Base-by-base conservation (phyloP, 1,140 invertebrate genomes). In the Aphelinus certus region DNA sequence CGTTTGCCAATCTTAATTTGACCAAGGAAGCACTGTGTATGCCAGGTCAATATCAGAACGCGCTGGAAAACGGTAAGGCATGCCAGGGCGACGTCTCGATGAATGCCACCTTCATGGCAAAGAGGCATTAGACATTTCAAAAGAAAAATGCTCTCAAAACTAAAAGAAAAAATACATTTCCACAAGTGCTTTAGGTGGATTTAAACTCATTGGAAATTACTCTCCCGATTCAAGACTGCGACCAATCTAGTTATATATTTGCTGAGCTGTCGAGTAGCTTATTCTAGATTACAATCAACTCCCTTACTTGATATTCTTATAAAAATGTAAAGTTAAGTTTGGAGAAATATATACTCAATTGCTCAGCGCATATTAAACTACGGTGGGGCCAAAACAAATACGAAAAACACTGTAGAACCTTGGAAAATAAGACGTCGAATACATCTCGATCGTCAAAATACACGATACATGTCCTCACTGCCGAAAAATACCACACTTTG, bases 221-320 rank as follows among this genome's bases (percentile, higher is more conserved):
- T 78, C 78, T 82, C 81, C 79, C 83, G 79, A 84, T 81, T 81
- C 70, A 86, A 87, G 84, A 85, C 84, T 84, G 85, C 81, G 83
- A 76, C 82, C 78, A 78, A 83, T 81, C 79, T 81, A 80, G 75
- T 83, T 81, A 81, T 79, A 80, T 81, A 79, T 76, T 76, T 76
- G 74, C 79, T 74, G 79, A 82, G 73, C 71, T 69, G 75, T 80
- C 71, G 77, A 77, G 75, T 81, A 79, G 61, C 57, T 46, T 69
- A 70, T 1, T 49, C 6, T 63, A 7, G n/a, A 26, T 58, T 66
- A 46, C 42, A 43, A 69, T 49, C 48, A 46, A 7, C 65, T 64
- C 7, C 26, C 42, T 56, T 6, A 45, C 26, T 26, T 26, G 26
- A 26, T 26, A 26, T 26, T 26, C 26, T 26, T 26, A 26, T 26